Evolutionary conservation across 2,113 vertebrate genomes (phyloP).

Genomic region (Typhlomys cinereus): DNA sequence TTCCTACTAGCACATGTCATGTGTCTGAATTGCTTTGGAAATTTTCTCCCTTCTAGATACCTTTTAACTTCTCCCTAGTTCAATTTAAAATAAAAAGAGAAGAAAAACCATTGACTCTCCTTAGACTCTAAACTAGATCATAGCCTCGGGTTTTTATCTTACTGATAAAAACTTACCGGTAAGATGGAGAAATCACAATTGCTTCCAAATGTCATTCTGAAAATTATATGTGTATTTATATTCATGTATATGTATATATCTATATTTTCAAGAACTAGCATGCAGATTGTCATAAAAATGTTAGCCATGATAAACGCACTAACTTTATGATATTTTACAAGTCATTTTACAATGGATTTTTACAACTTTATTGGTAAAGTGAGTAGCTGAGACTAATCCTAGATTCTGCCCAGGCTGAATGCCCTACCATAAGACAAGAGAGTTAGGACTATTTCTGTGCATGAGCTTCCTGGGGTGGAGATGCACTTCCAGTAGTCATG

Average conservation of each 20-base stretch:
- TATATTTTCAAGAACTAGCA: neutral
- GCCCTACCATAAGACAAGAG: neutral
- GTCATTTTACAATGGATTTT: conserved; percentile 6
- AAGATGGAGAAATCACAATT: neutral
- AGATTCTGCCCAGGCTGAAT: neutral
- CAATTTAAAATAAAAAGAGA: conserved; percentile 6
- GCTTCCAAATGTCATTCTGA: neutral
- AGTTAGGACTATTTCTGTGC: neutral
- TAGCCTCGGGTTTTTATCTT: neutral
- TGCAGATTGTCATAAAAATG: neutral
- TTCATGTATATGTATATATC: neutral
- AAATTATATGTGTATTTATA: neutral
- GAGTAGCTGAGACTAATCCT: neutral
- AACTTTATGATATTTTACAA: conserved; percentile 24
- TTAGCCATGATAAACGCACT: neutral
- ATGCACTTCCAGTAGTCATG: neutral
- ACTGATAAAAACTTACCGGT: no score
- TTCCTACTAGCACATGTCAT: neutral
- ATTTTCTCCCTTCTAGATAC: neutral
- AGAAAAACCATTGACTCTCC: neutral
- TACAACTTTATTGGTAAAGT: conserved; percentile 26
- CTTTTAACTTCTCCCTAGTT: neutral
- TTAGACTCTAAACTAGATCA: neutral
- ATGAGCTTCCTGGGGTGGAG: neutral
- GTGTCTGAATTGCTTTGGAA: neutral